Conservation (phyloP, 2,888 invertebrate species). For the Epicampocera succincta region DNA sequence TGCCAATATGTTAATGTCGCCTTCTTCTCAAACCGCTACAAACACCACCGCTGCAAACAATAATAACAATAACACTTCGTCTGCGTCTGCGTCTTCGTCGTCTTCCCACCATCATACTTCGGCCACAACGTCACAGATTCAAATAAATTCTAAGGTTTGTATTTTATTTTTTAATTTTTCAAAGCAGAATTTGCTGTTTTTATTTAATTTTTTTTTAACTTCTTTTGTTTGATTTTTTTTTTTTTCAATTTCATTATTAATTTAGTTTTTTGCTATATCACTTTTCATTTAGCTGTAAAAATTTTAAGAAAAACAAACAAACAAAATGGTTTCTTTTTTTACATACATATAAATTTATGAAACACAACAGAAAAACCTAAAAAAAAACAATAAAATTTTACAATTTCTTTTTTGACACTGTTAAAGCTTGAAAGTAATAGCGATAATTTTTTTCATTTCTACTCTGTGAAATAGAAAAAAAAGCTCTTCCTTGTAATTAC, state of each 20-base stretch:
- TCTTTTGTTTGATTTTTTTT: conserved; percentile 48
- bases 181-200: conserved; percentile 61
- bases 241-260: conserved; percentile 43
- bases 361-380: not conserved
- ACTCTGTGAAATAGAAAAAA: no score
- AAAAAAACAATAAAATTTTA: no score
- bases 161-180: conserved; percentile 74
- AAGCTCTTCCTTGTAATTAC: no score
- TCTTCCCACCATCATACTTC: conserved; percentile 72
- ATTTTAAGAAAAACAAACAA: conserved; percentile 29
- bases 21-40: conserved; percentile 79
- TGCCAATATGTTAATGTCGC: conserved; percentile 80
- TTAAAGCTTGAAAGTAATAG: no score
- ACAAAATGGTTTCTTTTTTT: not conserved
- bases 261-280: conserved; percentile 34
- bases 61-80: conserved; percentile 63
- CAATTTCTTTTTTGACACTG: not conserved
- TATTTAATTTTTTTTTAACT: conserved; percentile 71
- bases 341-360: not conserved
- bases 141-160: conserved; percentile 81
- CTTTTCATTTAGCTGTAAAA: conserved; percentile 37
- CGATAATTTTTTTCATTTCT: no score
- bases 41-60: conserved; percentile 58
- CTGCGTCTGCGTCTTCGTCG: conserved; percentile 70
- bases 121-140: conserved; percentile 81